These are phyloP conservation scores for Zaprionus ornatus DNA, from an alignment of 1,140 invertebrate genomes.

Conservation along the genomic window DNA sequence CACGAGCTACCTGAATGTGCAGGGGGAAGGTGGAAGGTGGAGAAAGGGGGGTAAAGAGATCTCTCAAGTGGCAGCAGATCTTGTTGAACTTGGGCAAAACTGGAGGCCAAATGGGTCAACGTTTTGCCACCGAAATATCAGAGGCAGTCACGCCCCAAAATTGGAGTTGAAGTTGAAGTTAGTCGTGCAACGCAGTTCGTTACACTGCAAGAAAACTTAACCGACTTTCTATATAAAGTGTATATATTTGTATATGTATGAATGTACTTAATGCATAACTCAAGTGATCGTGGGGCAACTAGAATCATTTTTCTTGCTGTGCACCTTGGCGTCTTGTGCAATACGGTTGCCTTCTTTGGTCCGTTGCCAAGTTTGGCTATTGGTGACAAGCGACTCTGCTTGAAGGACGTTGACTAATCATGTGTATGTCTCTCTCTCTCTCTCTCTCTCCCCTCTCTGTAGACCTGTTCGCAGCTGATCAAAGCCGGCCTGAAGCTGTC, in stretches of 20 bases:
- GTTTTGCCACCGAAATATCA: conserved; percentile 25
- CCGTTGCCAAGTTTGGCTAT: conserved; percentile 55
- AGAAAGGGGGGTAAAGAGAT: neutral
- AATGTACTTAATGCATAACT: neutral
- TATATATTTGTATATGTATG: neutral
- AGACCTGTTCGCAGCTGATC: conserved; percentile 95
- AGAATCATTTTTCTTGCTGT: conserved; percentile 1
- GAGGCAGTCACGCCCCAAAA: conserved; percentile 13
- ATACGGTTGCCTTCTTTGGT: conserved; percentile 58
- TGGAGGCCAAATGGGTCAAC: conserved; percentile 22
- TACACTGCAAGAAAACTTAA: neutral
- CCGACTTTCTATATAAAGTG: neutral
- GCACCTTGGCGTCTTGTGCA: conserved; percentile 42
- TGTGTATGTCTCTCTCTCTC: conserved; percentile 10
- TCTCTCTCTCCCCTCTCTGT: conserved; percentile 65
- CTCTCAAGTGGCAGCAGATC: neutral
- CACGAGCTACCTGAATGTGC: neutral
- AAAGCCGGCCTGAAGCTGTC: conserved; percentile 95
- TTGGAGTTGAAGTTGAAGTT: conserved; percentile 15
- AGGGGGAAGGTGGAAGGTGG: neutral
- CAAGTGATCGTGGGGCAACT: neutral
- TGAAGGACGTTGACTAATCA: conserved; percentile 48
- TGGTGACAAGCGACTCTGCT: conserved; percentile 68
- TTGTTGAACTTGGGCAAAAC: conserved; percentile 23
- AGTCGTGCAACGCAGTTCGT: neutral